Base-by-base conservation (phyloP, 2,888 invertebrate genomes). In the Stenurella melanura region DNA sequence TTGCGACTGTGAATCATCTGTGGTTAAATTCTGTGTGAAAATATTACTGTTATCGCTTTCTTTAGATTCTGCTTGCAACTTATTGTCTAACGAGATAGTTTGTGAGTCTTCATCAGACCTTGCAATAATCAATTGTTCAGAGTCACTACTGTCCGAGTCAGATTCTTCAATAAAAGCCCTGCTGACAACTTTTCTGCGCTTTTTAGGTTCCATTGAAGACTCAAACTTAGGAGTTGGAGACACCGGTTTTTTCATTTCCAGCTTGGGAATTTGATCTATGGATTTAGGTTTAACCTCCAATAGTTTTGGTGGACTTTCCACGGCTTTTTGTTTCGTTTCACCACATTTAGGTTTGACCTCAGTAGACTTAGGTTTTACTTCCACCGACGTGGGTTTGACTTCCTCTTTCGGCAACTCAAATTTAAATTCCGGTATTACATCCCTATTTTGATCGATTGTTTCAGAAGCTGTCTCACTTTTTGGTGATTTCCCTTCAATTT, bases 61-160 rank as follows among this genome's bases (percentile, higher is more conserved):
- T 82, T 87, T 86, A 77, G 78, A 60, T 58, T 83, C 88, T 3
- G 85, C 78, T 12, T 81, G 85, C 82, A 77, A 85, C 79, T 83
- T 83, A 73, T 78, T 80, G 38, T 84, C 78, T 67, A 84, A 73
- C 34, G 82, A 85, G 68, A 81, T 85, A 10, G 84, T 85, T 64
- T 85, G 88, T 1, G 88, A 87, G 74, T 87, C 84, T 74, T 89
- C 90, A 79, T 89, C 90, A 1, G 87, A 89, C 74, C 88, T 83
- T 67, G 91, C 93, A 66, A 93, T 94, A 0, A 93, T 91, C 21
- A 93, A 90, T 75, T 92, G 91, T 81, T 93, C 93, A 0, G 93
- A 93, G 86, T 93, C 93, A 67, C 93, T 93, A 83, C 92, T 92
- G 76, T 93, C 93, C 0, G 92, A 90, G 9, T 92, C 93, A 76